Evolutionary conservation across 2,797 vertebrate genomes (phyloP).

Genomic region (Urocyon cinereoargenteus): DNA sequence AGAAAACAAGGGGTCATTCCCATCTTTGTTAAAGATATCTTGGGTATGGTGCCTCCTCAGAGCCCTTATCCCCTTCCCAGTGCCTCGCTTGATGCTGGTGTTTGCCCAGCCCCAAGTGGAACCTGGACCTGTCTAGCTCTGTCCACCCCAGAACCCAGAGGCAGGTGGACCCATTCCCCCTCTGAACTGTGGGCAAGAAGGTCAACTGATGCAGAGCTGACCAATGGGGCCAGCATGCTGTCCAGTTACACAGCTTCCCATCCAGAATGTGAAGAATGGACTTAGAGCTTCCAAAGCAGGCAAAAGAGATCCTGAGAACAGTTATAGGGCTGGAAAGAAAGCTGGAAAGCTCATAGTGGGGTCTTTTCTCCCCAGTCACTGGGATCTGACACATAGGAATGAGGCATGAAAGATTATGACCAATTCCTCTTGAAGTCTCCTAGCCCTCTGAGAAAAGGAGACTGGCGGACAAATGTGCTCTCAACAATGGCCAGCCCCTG

Average conservation of each 20-base stretch:
- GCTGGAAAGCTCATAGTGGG: background rate
- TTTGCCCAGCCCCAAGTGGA: slow-evolving; percentile 70
- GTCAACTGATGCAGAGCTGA: slow-evolving; percentile 16
- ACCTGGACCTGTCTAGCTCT: slow-evolving; percentile 68
- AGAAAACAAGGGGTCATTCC: slow-evolving; percentile 33
- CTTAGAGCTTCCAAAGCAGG: background rate
- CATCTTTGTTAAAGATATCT: slow-evolving; percentile 71
- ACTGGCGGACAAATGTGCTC: too few species aligned
- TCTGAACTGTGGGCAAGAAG: background rate
- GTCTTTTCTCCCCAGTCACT: background rate
- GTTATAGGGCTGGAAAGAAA: background rate
- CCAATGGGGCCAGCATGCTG: slow-evolving; percentile 63
- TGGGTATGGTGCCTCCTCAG: slow-evolving; percentile 62
- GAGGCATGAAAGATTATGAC: too few species aligned
- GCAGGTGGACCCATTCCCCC: slow-evolving; percentile 71
- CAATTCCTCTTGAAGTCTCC: too few species aligned
- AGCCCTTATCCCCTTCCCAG: slow-evolving; percentile 41
- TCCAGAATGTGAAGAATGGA: background rate
- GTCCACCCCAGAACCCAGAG: slow-evolving; percentile 73
- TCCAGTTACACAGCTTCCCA: background rate
- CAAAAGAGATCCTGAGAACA: background rate
- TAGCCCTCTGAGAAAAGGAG: too few species aligned
- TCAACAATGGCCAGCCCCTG: too few species aligned
- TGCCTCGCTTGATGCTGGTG: slow-evolving; percentile 61
- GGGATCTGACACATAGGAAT: too few species aligned